Base-by-base conservation (phyloP, 2,888 invertebrate species). In the Aspidiotus destructor region DNA sequence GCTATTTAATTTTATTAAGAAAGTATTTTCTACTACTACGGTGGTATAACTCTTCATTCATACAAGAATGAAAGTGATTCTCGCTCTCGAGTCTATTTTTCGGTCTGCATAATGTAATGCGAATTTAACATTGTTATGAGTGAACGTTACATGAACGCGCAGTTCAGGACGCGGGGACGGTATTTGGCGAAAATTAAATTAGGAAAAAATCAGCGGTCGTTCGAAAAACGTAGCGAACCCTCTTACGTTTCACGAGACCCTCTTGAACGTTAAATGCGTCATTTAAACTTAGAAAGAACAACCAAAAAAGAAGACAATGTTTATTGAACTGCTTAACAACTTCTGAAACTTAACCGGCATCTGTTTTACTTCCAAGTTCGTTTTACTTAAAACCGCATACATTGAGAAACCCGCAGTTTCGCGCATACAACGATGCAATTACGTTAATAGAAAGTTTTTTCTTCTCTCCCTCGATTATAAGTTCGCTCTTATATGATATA, bases 281-380 rank as follows among this genome's bases (percentile, higher is more conserved):
- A 67, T 67, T 67, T 67, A 67, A 67, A 67, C 58, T 67, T 52
- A n/a, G 67, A 28, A 28, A 67, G 58, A 67, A 67, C 67, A 67
- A 60, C 67, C 67, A 67, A 67, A 67, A 55, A 60, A 67, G 67
- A 67, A 58, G 58, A 67, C 67, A 67, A 60, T 67, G 67, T 67
- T 67, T 67, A 67, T 67, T 67, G 67, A 67, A 67, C 67, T 67
- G 67, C 67, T 67, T 67, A 67, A 67, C 67, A 67, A 67, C 67
- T 67, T 67, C 60, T 67, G 67, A 67, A 67, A 67, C 67, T 67
- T 67, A 58, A 48, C 58, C 57, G 57, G 58, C 67, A 60, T 67
- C 67, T 67, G 67, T 67, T 67, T 60, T 58, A 58, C 67, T 67
- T 67, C 67, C 58, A 67, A 67, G 58, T 67, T 48, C 40, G 60